Conservation (phyloP, 2,113 vertebrate genomes). For the Solenodon paradoxus region DNA sequence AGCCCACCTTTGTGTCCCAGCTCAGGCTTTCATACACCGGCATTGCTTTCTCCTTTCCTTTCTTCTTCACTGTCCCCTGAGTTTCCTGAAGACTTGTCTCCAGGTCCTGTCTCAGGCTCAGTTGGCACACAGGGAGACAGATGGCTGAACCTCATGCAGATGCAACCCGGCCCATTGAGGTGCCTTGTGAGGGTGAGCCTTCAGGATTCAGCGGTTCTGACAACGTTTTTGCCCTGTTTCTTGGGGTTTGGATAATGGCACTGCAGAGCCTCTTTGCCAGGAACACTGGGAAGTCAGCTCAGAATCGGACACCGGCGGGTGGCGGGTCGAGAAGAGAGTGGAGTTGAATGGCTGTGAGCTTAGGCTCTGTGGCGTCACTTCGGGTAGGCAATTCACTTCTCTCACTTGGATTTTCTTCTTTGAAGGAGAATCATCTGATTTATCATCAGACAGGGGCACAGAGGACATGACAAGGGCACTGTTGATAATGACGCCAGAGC, state of each 20-base stretch:
- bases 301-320: neutral
- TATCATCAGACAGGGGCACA: neutral
- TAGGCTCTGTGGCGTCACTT: neutral
- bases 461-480: neutral
- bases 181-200: neutral
- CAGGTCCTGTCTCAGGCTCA: neutral
- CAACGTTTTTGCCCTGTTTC: too few relatives aligned
- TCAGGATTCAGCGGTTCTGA: neutral
- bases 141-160: neutral
- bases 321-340: neutral
- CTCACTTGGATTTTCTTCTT: neutral
- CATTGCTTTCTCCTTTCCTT: neutral
- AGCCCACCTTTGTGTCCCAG: too few relatives aligned
- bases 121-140: neutral
- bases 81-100: neutral
- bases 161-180: neutral
- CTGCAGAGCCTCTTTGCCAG: neutral
- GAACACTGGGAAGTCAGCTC: neutral
- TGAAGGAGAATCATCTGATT: neutral
- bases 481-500: neutral
- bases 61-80: neutral
- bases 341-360: neutral
- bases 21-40: accelerated
- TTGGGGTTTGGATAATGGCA: too few relatives aligned
- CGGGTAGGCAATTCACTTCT: neutral